Percentiles rank a stretch among this genome's conserved stretches.
These are phyloP conservation scores for Spodoptera frugiperda DNA, from an alignment of 1,140 invertebrate species.

Conservation along the genomic window DNA sequence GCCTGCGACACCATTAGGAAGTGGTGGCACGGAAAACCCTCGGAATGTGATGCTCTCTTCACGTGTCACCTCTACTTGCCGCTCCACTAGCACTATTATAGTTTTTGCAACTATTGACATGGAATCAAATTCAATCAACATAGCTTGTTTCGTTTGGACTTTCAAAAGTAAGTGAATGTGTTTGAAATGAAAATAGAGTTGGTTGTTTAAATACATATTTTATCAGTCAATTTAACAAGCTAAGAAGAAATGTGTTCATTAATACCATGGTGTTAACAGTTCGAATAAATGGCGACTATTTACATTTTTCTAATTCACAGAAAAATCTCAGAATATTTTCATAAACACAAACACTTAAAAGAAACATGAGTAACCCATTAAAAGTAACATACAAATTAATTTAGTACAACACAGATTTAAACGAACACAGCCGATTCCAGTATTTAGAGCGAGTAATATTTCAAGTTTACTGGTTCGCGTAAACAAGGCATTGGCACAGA, in stretches of 20 bases:
- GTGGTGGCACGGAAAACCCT: conserved; percentile 74
- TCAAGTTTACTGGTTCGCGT: conserved; percentile 44
- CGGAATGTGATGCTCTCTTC: conserved; percentile 69
- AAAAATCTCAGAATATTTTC: neutral
- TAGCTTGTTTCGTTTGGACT: neutral
- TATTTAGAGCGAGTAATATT: conserved; percentile 37
- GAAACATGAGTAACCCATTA: neutral
- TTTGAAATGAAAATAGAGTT: too few relatives aligned
- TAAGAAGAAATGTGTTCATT: neutral
- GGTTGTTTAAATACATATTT: too few relatives aligned
- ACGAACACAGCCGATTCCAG: conserved; percentile 12
- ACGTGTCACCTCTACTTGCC: conserved; percentile 44
- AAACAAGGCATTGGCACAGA: conserved; percentile 63
- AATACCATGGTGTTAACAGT: neutral
- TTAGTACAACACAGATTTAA: conserved; percentile 6
- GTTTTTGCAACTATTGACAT: too few relatives aligned
- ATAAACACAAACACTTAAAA: too few relatives aligned
- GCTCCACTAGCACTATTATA: neutral
- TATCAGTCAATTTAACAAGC: too few relatives aligned
- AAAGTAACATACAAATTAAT: conserved; percentile 1
- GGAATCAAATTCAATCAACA: neutral
- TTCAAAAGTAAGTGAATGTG: neutral
- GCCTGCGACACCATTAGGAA: conserved; percentile 74
- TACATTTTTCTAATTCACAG: neutral
- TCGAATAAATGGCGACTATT: neutral